Percentiles rank a stretch among this genome's conserved stretches.
Evolutionary conservation across 2,113 vertebrate species (phyloP).

Genomic region (Pachycephala philippinensis): DNA sequence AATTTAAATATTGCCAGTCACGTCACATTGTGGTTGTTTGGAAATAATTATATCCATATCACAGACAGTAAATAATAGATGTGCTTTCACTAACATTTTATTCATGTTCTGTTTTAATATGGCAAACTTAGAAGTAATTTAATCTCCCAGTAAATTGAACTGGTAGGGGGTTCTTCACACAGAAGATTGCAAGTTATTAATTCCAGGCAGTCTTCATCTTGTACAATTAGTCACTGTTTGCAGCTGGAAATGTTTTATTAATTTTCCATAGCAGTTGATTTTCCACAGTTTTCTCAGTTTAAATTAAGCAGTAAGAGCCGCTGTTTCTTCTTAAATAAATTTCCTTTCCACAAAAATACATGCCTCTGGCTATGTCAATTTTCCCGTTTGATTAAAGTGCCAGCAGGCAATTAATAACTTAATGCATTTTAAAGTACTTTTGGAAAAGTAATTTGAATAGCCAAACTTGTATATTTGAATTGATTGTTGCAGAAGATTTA

Average conservation of each 20-base stretch:
- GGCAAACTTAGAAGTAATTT: slow-evolving; percentile 91
- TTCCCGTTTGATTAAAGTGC: slow-evolving; percentile 85
- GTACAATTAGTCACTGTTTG: slow-evolving; percentile 92
- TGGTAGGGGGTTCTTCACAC: slow-evolving; percentile 85
- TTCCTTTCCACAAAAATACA: slow-evolving; percentile 83
- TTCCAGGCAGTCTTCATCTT: slow-evolving; percentile 86
- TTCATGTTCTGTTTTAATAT: slow-evolving; percentile 90
- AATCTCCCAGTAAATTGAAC: slow-evolving; percentile 92
- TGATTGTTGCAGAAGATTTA: slow-evolving; percentile 81
- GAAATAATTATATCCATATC: slow-evolving; percentile 93
- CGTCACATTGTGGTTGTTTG: slow-evolving; percentile 84
- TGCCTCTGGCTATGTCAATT: slow-evolving; percentile 85
- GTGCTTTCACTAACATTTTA: slow-evolving; percentile 81
- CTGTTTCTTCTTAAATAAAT: slow-evolving; percentile 85
- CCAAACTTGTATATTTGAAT: slow-evolving; percentile 80
- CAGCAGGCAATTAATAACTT: slow-evolving; percentile 88
- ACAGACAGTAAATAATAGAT: slow-evolving; percentile 94
- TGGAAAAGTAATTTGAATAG: slow-evolving; percentile 85
- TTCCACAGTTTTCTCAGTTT: slow-evolving; percentile 84
- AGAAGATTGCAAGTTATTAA: slow-evolving; percentile 89
- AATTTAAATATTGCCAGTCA: slow-evolving; percentile 84
- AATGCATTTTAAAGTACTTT: slow-evolving; percentile 89
- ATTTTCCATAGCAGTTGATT: slow-evolving; percentile 85
- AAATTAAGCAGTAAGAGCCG: slow-evolving; percentile 86
- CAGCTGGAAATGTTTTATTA: slow-evolving; percentile 88